Conservation (phyloP, 1,140 invertebrate species). For the Drosophila mauritiana region DNA sequence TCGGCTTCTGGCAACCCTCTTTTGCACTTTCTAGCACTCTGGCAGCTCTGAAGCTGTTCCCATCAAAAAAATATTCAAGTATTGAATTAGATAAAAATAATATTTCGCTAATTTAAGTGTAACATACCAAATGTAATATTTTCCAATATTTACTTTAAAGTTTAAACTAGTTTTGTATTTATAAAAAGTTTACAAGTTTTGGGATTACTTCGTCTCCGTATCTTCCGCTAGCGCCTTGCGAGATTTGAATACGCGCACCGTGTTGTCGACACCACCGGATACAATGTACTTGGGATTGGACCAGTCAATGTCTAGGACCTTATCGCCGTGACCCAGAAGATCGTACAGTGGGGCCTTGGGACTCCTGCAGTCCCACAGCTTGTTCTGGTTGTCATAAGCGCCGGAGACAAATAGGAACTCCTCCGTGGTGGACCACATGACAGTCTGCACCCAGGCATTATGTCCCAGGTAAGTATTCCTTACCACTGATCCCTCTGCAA, state of each 20-base stretch:
- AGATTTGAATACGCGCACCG: constrained; percentile 94
- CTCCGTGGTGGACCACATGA: constrained; percentile 94
- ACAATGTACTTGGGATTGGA: constrained; percentile 93
- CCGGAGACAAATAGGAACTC: constrained; percentile 96
- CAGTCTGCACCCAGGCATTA: constrained; percentile 94
- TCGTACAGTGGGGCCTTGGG: constrained; percentile 97
- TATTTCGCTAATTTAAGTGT: too few relatives aligned
- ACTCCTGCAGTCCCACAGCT: constrained; percentile 98
- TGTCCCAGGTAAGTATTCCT: constrained; percentile 96
- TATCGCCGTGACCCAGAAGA: constrained; percentile 96
- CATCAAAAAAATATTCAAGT: too few relatives aligned
- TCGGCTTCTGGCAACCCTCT: not conserved
- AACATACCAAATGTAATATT: too few relatives aligned
- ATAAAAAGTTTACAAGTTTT: constrained; percentile 17
- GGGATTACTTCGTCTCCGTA: constrained; percentile 56
- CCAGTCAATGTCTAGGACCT: constrained; percentile 97
- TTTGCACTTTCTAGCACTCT: not conserved
- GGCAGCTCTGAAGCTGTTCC: not conserved
- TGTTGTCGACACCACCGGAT: constrained; percentile 97
- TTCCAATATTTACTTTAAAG: constrained; percentile 29
- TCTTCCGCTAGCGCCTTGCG: constrained; percentile 81
- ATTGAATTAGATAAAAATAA: too few relatives aligned
- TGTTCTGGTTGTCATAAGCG: constrained; percentile 95
- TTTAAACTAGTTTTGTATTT: constrained; percentile 24
- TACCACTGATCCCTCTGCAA: constrained; percentile 92